Evolutionary conservation across 1,140 invertebrate genomes (phyloP).

Genomic region (Eueides isabella): DNA sequence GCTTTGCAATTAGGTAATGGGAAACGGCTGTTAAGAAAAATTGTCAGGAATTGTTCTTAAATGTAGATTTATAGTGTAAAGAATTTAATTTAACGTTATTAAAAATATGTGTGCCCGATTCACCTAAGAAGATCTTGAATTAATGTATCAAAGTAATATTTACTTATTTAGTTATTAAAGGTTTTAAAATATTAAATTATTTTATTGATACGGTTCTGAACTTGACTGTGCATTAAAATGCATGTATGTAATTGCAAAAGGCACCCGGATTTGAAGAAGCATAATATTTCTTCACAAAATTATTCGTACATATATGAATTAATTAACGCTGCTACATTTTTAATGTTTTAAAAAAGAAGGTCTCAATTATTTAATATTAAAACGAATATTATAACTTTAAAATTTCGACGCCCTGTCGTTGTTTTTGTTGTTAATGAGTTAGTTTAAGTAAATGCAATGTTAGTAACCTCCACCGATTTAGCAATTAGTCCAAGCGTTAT

Average conservation of each 20-base stretch:
- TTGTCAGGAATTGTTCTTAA: not conserved
- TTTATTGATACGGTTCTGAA: no score
- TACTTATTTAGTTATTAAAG: not conserved
- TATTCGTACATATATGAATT: conserved; percentile 34
- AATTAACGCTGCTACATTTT: conserved; percentile 33
- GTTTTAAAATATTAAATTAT: not conserved
- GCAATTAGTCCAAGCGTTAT: conserved; percentile 49
- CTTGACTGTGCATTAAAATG: conserved; percentile 24
- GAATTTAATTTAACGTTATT: not conserved
- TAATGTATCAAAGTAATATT: not conserved
- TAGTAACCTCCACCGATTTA: conserved; percentile 51
- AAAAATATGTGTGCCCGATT: not conserved
- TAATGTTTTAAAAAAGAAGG: conserved; percentile 20
- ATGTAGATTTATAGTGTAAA: not conserved
- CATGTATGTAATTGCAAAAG: conserved; percentile 23
- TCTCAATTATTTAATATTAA: not conserved
- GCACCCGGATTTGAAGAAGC: conserved; percentile 25
- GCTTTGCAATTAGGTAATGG: conserved; percentile 74
- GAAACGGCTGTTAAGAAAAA: conserved; percentile 48
- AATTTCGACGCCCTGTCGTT: not conserved
- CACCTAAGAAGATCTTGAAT: not conserved
- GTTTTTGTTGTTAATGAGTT: conserved; percentile 5
- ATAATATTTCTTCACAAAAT: conserved; percentile 34
- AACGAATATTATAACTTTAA: not conserved
- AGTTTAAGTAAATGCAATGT: conserved; percentile 28